Percentiles rank a stretch among this genome's conserved stretches.
Conservation (phyloP, 2,797 vertebrate genomes). For the Fistularia commersonii region DNA sequence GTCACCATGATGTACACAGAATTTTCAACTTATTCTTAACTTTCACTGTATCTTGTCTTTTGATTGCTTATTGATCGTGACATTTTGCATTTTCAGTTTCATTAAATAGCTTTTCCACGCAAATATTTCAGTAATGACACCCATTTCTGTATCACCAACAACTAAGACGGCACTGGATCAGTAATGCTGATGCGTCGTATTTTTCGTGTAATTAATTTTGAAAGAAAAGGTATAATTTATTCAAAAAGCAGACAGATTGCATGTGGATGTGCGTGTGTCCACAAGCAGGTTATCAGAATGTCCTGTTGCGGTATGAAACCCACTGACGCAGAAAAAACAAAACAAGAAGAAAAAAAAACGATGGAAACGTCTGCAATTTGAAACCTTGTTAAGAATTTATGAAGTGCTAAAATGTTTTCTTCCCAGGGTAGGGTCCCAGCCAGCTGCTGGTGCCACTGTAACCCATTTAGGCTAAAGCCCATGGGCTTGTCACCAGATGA, state of each 20-base stretch:
- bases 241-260: not conserved
- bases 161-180: too few relatives aligned
- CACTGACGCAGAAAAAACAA: constrained; percentile 79
- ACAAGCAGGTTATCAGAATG: constrained; percentile 42
- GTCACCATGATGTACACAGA: too few relatives aligned
- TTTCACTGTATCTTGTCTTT: too few relatives aligned
- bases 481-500: constrained; percentile 54
- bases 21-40: too few relatives aligned
- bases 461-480: constrained; percentile 68
- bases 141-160: too few relatives aligned
- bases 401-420: constrained; percentile 98
- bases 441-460: constrained; percentile 84
- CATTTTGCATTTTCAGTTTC: too few relatives aligned
- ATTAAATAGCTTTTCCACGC: too few relatives aligned
- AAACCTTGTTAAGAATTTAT: constrained; percentile 99
- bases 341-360: constrained; percentile 75
- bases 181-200: too few relatives aligned
- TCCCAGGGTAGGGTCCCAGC: constrained; percentile 82
- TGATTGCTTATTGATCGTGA: too few relatives aligned
- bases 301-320: constrained; percentile 54
- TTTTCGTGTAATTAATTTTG: constrained; percentile 14
- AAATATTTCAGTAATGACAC: too few relatives aligned
- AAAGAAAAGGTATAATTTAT: constrained; percentile 23
- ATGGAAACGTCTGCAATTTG: constrained; percentile 87
- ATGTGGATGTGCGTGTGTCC: constrained; percentile 15